Percentiles rank a stretch among this genome's conserved stretches.
Conservation (phyloP, 2,888 invertebrate species). For the Ectobius pallidus region DNA sequence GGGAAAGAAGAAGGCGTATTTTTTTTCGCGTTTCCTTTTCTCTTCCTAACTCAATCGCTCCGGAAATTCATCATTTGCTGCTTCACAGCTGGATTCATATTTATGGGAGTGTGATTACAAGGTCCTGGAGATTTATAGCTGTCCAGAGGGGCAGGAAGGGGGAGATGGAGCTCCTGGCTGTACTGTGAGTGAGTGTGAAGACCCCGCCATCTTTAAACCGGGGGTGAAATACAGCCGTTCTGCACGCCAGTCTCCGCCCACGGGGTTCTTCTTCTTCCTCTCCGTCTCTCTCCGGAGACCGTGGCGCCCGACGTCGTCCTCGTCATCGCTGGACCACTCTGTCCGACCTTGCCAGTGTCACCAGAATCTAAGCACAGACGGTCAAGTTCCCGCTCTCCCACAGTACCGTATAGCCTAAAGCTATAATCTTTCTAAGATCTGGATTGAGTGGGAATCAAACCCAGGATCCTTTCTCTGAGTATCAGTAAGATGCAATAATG, state of each 20-base stretch:
- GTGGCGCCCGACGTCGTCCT: slow-evolving; percentile 16
- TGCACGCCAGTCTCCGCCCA: slow-evolving; percentile 42
- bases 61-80: slow-evolving; percentile 44
- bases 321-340: slow-evolving; percentile 21
- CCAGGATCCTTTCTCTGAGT: no score
- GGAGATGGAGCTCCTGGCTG: slow-evolving; percentile 16
- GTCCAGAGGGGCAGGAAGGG: slow-evolving; percentile 9
- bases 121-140: slow-evolving; percentile 42
- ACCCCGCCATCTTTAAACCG: slow-evolving; percentile 40
- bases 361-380: no score
- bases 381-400: no score
- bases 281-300: slow-evolving; percentile 18
- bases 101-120: slow-evolving; percentile 45
- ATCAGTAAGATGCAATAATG: no score
- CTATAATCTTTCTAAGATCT: no score
- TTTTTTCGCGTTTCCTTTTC: slow-evolving; percentile 36
- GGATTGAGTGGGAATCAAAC: no score
- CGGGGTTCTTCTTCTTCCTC: background rate
- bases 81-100: slow-evolving; percentile 44
- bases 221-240: slow-evolving; percentile 42
- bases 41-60: slow-evolving; percentile 41
- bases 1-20: slow-evolving; percentile 6
- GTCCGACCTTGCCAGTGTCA: background rate
- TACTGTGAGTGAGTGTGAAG: slow-evolving; percentile 40
- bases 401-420: no score